A percentile compares a stretch with the other conserved stretches of the same genome.
These are phyloP conservation scores for Aproaerema taeniolella DNA, from an alignment of 2,888 invertebrate species.

Conservation along the genomic window DNA sequence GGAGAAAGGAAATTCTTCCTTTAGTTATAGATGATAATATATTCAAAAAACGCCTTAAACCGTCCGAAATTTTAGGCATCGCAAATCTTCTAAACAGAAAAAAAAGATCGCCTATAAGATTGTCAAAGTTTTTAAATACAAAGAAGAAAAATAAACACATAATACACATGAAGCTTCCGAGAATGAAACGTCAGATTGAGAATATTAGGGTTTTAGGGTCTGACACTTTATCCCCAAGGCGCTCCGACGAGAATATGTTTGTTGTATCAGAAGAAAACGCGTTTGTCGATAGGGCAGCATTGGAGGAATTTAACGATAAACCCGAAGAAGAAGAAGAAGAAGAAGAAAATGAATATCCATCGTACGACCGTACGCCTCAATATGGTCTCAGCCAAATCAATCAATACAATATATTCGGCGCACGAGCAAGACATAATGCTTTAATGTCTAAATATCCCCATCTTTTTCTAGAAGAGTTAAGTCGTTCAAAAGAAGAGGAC, in stretches of 20 bases:
- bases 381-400: conserved; percentile 17
- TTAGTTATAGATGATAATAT: conserved; percentile 33
- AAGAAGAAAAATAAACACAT: conserved; percentile 33
- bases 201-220: conserved; percentile 52
- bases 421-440: conserved; percentile 35
- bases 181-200: conserved; percentile 49
- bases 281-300: conserved; percentile 40
- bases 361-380: conserved; percentile 27
- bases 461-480: conserved; percentile 47
- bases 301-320: conserved; percentile 37
- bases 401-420: conserved; percentile 27
- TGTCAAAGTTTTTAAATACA: conserved; percentile 34
- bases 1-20: conserved; percentile 17
- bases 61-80: conserved; percentile 42
- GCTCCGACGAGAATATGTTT: conserved; percentile 47
- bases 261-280: conserved; percentile 48
- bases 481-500: conserved; percentile 35
- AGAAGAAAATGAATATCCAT: conserved; percentile 26
- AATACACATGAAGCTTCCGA: conserved; percentile 42
- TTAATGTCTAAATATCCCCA: conserved; percentile 63
- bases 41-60: conserved; percentile 40
- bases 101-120: conserved; percentile 41
- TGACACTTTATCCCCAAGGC: conserved; percentile 29
- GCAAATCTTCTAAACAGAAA: conserved; percentile 39
- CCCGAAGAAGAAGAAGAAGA: conserved; percentile 21